Evolutionary conservation across 2,797 vertebrate species (phyloP).

Genomic region (Lithobates pipiens): DNA sequence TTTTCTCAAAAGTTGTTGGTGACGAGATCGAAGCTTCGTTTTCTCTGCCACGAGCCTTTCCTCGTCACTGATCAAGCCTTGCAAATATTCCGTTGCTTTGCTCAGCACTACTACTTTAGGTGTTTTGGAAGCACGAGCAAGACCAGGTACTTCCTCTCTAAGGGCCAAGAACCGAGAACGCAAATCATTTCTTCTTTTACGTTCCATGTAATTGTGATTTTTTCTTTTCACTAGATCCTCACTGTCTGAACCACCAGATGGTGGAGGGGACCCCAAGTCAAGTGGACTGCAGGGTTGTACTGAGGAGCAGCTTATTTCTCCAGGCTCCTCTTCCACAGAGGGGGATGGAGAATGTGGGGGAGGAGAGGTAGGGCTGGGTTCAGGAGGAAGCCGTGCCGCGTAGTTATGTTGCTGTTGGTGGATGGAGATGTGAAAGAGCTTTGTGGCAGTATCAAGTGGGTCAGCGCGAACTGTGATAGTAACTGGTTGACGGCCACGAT

Average conservation of each 20-base stretch:
- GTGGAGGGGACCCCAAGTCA: conserved; percentile 62
- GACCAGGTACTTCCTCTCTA: conserved; percentile 87
- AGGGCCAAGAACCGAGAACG: conserved; percentile 90
- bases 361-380: conserved; percentile 65
- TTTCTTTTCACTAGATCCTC: conserved; percentile 92
- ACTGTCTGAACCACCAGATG: conserved; percentile 82
- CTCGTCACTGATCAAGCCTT: conserved; percentile 81
- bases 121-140: conserved; percentile 87
- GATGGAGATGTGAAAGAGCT: conserved; percentile 92
- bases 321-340: conserved; percentile 30
- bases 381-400: conserved; percentile 82
- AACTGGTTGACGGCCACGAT: conserved; percentile 83
- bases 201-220: conserved; percentile 95
- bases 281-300: conserved; percentile 68
- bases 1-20: conserved; percentile 86
- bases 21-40: conserved; percentile 84
- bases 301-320: conserved; percentile 65
- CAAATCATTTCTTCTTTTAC: conserved; percentile 92
- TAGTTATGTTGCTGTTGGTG: conserved; percentile 98
- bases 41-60: conserved; percentile 87
- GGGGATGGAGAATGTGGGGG: conserved; percentile 66
- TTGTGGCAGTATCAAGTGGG: conserved; percentile 88
- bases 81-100: conserved; percentile 89
- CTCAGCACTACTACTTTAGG: conserved; percentile 96
- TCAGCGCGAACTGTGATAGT: conserved; percentile 90